phyloP scores from a whole-genome alignment of 2,797 vertebrate genomes.

The Anguilla marmorata region DNA sequence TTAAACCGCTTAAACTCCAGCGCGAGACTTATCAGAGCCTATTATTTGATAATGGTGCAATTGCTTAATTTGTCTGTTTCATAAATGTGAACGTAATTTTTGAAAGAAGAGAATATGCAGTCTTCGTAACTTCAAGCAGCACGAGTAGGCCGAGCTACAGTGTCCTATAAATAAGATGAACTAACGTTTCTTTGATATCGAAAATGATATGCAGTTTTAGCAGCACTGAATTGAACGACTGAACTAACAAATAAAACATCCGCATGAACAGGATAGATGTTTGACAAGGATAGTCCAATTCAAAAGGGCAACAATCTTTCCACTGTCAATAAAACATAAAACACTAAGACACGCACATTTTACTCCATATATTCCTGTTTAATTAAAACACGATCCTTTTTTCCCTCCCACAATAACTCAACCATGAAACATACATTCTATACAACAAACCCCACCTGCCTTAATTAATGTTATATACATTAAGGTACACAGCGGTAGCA shows the following conservation, averaged over 20 bases:
- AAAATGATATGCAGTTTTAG: background rate
- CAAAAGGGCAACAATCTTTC: background rate
- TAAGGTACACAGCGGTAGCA: slow-evolving; percentile 27
- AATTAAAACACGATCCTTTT: slow-evolving; percentile 31
- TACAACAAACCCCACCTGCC: slow-evolving; percentile 31
- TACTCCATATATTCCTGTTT: slow-evolving; percentile 32
- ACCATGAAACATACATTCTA: slow-evolving; percentile 29
- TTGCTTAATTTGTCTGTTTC: background rate
- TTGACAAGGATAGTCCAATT: too few species aligned
- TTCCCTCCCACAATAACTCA: slow-evolving; percentile 22
- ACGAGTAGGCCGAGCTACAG: background rate
- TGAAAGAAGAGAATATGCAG: background rate
- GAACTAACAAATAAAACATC: slow-evolving; percentile 26
- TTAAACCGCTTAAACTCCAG: background rate
- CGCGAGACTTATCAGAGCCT: background rate
- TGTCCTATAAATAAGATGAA: background rate
- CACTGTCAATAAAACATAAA: slow-evolving; percentile 14
- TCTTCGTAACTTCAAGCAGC: background rate
- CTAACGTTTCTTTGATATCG: background rate
- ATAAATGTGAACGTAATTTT: too few species aligned
- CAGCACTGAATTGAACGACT: background rate
- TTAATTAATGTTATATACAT: slow-evolving; percentile 32
- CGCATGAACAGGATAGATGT: background rate
- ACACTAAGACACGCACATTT: background rate
- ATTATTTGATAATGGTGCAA: background rate